Percentiles rank a stretch among this genome's conserved stretches.
Conservation (phyloP, 1,140 invertebrate species). For the Scylla paramamosain region DNA sequence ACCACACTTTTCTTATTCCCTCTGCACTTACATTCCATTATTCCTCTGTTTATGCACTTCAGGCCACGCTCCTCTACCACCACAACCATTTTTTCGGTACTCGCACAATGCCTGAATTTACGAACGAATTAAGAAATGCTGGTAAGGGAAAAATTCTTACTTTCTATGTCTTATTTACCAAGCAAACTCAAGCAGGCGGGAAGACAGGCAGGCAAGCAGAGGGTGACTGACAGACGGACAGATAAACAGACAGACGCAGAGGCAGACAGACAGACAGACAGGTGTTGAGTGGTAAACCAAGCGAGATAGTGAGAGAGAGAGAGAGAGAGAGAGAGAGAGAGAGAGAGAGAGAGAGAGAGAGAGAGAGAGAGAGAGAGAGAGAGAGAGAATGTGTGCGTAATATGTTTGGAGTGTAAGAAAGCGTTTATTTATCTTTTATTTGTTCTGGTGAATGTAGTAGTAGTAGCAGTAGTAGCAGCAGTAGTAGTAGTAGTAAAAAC, state of each 20-base stretch:
- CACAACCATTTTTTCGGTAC: neutral
- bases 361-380: conserved; percentile 8
- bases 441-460: neutral
- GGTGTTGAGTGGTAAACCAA: neutral
- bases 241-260: conserved; percentile 24
- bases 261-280: neutral
- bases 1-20: too few species aligned
- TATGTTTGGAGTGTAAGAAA: neutral
- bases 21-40: too few species aligned
- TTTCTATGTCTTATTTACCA: neutral
- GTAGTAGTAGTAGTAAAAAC: neutral
- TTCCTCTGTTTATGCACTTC: too few species aligned
- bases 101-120: neutral
- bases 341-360: conserved; percentile 40
- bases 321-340: conserved; percentile 42
- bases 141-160: neutral
- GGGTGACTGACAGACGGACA: conserved; percentile 18
- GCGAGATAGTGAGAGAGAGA: conserved; percentile 19
- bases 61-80: too few species aligned
- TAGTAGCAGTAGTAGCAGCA: conserved; percentile 5
- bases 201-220: neutral
- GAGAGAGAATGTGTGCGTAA: neutral
- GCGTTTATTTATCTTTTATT: neutral
- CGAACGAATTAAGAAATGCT: neutral
- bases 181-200: neutral